A percentile compares a stretch with the other conserved stretches of the same genome.
Evolutionary conservation across 2,113 vertebrate genomes (phyloP).

Genomic region (Tenebrosternarchus preto): DNA sequence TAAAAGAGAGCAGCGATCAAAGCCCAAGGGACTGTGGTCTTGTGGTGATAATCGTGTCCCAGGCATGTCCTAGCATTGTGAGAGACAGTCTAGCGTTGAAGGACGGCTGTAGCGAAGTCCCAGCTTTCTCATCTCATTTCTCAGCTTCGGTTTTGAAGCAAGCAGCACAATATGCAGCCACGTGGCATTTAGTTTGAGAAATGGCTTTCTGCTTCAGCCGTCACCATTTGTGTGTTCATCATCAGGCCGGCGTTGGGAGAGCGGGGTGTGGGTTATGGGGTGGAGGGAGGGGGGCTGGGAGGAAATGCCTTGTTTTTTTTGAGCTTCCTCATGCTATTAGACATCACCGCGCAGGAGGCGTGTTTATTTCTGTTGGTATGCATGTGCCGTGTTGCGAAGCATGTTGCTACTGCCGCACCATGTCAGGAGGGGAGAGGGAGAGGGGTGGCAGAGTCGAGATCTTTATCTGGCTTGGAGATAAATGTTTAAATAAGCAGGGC

Average conservation of each 20-base stretch:
- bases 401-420: conserved; percentile 80
- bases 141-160: conserved; percentile 92
- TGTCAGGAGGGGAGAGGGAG: conserved; percentile 83
- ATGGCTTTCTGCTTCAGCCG: conserved; percentile 97
- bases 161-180: conserved; percentile 96
- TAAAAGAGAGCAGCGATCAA: not conserved
- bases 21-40: conserved; percentile 10
- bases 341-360: conserved; percentile 73
- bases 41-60: conserved; percentile 28
- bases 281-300: conserved; percentile 47
- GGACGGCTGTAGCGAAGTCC: conserved; percentile 19
- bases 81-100: conserved; percentile 21
- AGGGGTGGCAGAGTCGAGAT: conserved; percentile 81
- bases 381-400: conserved; percentile 67
- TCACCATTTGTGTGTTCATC: conserved; percentile 90
- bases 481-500: conserved; percentile 80
- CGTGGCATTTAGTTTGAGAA: conserved; percentile 99
- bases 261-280: not conserved
- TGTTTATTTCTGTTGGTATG: conserved; percentile 79
- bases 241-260: conserved; percentile 79
- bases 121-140: no score
- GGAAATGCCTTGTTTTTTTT: conserved; percentile 84
- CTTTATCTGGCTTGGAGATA: conserved; percentile 82
- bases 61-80: conserved; percentile 14
- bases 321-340: conserved; percentile 90